Conservation (phyloP, 2,113 vertebrate species). For the Bos taurus region DNA sequence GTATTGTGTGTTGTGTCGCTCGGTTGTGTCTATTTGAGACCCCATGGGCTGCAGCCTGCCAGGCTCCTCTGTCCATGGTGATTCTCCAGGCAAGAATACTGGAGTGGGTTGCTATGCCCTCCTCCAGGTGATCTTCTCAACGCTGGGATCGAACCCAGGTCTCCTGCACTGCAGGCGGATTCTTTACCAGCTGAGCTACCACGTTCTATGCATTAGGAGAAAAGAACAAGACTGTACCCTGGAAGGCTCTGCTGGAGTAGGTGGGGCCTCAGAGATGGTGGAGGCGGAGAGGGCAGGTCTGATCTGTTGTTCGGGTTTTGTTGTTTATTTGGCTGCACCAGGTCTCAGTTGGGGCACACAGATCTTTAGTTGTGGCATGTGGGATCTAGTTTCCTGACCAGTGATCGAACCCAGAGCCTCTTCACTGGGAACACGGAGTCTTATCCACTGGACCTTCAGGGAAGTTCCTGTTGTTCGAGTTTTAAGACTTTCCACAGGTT, state of each 20-base stretch:
- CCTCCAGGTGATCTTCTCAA: neutral
- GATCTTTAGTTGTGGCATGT: neutral
- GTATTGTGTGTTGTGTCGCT: neutral
- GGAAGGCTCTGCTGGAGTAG: neutral
- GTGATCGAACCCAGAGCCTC: neutral
- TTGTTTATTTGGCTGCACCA: neutral
- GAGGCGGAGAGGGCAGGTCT: neutral
- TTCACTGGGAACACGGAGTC: neutral
- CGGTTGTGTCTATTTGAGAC: neutral
- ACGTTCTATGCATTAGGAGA: neutral
- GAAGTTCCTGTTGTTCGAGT: neutral
- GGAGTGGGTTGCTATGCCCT: neutral
- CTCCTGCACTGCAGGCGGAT: neutral
- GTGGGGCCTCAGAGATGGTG: neutral
- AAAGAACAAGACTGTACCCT: neutral
- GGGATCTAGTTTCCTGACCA: neutral
- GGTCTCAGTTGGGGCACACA: neutral
- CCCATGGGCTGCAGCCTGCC: neutral
- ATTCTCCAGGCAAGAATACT: neutral
- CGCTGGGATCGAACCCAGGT: neutral
- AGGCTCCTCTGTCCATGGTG: neutral
- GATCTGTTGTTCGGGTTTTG: neutral
- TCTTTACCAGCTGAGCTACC: neutral
- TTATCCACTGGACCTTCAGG: neutral
- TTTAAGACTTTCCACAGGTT: neutral